phyloP scores from a whole-genome alignment of 2,113 vertebrate genomes.

The Syngnathoides biaculeatus region DNA sequence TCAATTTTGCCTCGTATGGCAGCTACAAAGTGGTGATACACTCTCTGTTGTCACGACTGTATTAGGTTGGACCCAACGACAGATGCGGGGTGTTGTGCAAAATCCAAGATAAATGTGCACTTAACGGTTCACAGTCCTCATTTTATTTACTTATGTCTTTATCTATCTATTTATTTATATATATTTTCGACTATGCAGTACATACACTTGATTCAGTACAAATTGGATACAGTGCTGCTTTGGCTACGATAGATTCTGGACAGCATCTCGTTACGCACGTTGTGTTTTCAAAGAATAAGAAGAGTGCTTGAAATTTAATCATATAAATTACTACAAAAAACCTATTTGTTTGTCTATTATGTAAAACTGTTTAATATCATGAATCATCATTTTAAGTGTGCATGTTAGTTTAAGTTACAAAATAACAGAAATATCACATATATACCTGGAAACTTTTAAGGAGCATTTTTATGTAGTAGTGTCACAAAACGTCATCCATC shows the following conservation, averaged over 20 bases:
- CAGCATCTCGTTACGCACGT: background rate
- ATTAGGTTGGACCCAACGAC: slow-evolving; percentile 5
- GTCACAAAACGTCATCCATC: too few species aligned
- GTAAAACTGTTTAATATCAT: too few species aligned
- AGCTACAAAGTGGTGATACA: slow-evolving; percentile 20
- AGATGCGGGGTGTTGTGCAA: slow-evolving; percentile 1
- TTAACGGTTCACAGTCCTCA: background rate
- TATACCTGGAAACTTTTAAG: too few species aligned
- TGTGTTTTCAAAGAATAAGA: background rate
- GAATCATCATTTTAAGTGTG: too few species aligned
- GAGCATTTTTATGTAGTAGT: too few species aligned
- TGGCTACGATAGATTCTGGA: background rate
- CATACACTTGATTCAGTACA: background rate
- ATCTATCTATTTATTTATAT: too few species aligned
- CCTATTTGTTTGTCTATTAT: too few species aligned
- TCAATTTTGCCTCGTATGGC: slow-evolving; percentile 29
- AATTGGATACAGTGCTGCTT: background rate
- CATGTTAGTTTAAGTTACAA: too few species aligned
- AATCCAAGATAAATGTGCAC: background rate
- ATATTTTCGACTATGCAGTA: background rate
- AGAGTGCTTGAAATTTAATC: background rate
- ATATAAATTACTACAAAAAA: too few species aligned
- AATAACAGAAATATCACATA: too few species aligned
- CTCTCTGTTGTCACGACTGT: slow-evolving; percentile 2
- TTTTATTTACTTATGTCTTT: background rate